Conservation (phyloP, 2,797 vertebrate genomes). For the Labroides dimidiatus region DNA sequence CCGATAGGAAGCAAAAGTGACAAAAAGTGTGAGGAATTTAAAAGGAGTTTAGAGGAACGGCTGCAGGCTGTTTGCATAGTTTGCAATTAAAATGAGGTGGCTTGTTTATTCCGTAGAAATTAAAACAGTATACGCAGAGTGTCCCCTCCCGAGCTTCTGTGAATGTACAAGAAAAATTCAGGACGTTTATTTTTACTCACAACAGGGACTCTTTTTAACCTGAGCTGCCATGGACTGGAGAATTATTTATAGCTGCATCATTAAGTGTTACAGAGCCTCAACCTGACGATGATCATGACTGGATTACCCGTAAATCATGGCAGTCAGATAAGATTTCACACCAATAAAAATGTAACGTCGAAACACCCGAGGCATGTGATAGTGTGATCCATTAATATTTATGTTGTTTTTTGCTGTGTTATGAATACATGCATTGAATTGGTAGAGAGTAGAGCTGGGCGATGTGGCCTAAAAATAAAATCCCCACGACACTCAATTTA, state of each 20-base stretch:
- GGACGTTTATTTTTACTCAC: not conserved
- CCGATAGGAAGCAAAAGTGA: slow-evolving; percentile 11
- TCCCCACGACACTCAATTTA: too few relatives aligned
- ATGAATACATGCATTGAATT: not conserved
- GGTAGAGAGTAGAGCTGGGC: not conserved
- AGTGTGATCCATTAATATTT: not conserved
- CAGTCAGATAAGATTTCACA: not conserved
- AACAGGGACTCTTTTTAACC: not conserved
- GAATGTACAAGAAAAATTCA: not conserved
- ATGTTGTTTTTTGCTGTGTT: too few relatives aligned
- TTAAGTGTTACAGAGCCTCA: not conserved
- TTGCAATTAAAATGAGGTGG: slow-evolving; percentile 56
- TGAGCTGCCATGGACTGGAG: not conserved
- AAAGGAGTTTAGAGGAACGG: slow-evolving; percentile 33
- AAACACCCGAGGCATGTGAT: too few relatives aligned
- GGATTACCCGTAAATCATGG: too few relatives aligned
- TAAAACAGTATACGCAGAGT: slow-evolving; percentile 24
- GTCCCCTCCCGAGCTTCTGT: not conserved
- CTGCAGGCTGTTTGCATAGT: slow-evolving; percentile 43
- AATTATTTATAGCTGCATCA: not conserved
- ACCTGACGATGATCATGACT: not conserved
- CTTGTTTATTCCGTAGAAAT: slow-evolving; percentile 45
- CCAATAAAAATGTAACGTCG: too few relatives aligned
- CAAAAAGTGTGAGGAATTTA: slow-evolving; percentile 34
- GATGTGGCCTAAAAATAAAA: too few relatives aligned